phyloP scores from a whole-genome alignment of 2,888 invertebrate species.

The Pristionchus mayeri region DNA sequence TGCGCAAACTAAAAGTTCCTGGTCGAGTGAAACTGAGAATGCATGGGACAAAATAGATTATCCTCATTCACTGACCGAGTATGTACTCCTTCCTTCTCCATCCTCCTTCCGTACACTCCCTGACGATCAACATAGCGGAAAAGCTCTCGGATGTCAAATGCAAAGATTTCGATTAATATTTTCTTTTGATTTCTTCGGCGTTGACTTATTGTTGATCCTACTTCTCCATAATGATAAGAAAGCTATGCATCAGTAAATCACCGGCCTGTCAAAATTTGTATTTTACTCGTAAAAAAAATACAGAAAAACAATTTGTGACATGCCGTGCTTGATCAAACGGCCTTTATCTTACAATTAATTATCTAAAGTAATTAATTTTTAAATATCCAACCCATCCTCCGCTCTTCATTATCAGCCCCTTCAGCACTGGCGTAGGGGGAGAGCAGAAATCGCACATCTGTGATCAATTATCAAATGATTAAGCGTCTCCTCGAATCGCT shows the following conservation, averaged over 20 bases:
- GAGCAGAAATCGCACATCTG: constrained; percentile 37
- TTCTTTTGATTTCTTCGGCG: no score
- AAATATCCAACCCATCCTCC: constrained; percentile 49
- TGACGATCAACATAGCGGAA: constrained; percentile 26
- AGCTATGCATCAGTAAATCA: background rate
- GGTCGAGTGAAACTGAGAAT: no score
- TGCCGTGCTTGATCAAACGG: background rate
- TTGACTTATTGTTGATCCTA: background rate
- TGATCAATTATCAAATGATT: background rate
- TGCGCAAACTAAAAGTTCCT: no score
- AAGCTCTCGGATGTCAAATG: constrained; percentile 33
- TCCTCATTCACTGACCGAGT: no score
- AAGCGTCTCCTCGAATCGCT: no score
- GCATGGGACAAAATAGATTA: background rate
- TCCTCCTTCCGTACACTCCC: constrained; percentile 16
- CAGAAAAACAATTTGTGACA: no score
- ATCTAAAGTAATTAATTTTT: background rate
- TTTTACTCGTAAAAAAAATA: no score
- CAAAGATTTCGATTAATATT: no score
- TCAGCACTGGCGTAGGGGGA: constrained; percentile 47
- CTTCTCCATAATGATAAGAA: background rate
- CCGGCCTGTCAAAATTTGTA: no score
- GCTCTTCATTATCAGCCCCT: constrained; percentile 47
- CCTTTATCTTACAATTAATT: background rate
- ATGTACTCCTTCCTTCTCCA: background rate